phyloP scores from a whole-genome alignment of 2,113 vertebrate species.

The Lamprologus ornatipinnis region DNA sequence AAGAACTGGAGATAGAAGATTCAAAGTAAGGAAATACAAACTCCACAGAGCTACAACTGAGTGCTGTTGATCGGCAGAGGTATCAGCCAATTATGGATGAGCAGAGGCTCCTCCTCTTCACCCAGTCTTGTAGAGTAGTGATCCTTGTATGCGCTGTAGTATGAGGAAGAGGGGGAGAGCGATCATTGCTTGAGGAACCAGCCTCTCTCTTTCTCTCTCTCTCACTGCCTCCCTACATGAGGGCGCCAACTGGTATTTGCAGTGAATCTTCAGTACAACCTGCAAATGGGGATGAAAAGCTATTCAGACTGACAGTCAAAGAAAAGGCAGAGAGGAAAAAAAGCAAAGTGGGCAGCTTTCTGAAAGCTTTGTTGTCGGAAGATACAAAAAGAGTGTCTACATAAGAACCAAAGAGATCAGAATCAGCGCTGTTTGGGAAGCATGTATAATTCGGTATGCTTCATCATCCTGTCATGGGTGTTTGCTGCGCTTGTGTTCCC shows the following conservation, averaged over 20 bases:
- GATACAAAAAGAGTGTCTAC: slow-evolving; percentile 22
- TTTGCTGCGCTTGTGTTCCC: slow-evolving; percentile 69
- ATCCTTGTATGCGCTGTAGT: slow-evolving; percentile 50
- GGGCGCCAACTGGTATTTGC: slow-evolving; percentile 55
- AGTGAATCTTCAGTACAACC: slow-evolving; percentile 44
- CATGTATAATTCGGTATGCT: slow-evolving; percentile 70
- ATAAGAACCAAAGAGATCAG: slow-evolving; percentile 27
- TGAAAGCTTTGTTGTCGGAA: slow-evolving; percentile 28
- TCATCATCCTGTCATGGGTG: slow-evolving; percentile 68
- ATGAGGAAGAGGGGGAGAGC: slow-evolving; percentile 37
- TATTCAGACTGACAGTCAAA: slow-evolving; percentile 13
- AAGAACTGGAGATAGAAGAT: neutral
- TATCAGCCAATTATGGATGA: slow-evolving; percentile 50
- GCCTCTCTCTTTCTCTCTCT: neutral
- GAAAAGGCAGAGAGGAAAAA: neutral
- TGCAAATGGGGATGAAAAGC: slow-evolving; percentile 11
- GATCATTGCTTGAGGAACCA: slow-evolving; percentile 55
- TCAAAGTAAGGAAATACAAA: neutral
- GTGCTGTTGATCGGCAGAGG: slow-evolving; percentile 12
- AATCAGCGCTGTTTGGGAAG: slow-evolving; percentile 50
- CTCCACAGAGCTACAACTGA: slow-evolving; percentile 51
- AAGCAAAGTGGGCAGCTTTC: slow-evolving; percentile 6
- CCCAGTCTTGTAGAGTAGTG: slow-evolving; percentile 46
- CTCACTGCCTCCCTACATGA: neutral
- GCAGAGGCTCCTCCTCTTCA: neutral